Evolutionary conservation across 2,888 invertebrate species (phyloP).

Genomic region (Amphipoea oculea): DNA sequence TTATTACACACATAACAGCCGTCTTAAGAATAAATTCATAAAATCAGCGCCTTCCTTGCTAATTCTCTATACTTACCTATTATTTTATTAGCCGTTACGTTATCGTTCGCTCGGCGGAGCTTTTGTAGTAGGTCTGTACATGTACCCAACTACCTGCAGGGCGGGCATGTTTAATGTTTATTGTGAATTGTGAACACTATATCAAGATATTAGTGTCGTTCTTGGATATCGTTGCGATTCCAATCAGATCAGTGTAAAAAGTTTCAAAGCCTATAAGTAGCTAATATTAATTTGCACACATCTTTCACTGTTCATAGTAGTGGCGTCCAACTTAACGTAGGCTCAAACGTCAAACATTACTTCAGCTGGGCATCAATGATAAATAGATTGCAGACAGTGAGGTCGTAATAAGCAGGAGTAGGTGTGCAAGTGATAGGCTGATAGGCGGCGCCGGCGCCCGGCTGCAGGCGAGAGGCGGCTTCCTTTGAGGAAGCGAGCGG

Average conservation of each 20-base stretch:
- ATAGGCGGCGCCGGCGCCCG: conserved; percentile 23
- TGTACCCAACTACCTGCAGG: background rate
- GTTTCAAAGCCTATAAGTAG: background rate
- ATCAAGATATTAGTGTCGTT: conserved; percentile 20
- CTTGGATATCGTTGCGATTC: conserved; percentile 8
- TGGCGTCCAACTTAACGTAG: background rate
- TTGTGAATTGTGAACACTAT: conserved; percentile 21
- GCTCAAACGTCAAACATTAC: background rate
- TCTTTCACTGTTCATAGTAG: background rate
- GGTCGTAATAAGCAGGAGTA: background rate
- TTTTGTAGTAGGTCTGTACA: background rate
- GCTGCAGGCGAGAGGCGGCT: conserved; percentile 41
- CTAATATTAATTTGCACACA: background rate
- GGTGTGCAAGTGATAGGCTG: conserved; percentile 9
- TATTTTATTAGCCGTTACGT: background rate
- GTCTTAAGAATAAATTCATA: background rate
- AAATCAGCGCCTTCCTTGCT: background rate
- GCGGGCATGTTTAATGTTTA: background rate
- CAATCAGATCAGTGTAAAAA: conserved; percentile 5
- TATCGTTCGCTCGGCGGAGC: background rate
- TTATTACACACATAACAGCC: background rate
- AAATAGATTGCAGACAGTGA: conserved; percentile 1
- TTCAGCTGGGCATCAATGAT: background rate
- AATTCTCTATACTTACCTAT: background rate
- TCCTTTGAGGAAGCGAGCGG: conserved; percentile 59